Conservation (phyloP, 1,140 invertebrate genomes). For the Nephila pilipes region DNA sequence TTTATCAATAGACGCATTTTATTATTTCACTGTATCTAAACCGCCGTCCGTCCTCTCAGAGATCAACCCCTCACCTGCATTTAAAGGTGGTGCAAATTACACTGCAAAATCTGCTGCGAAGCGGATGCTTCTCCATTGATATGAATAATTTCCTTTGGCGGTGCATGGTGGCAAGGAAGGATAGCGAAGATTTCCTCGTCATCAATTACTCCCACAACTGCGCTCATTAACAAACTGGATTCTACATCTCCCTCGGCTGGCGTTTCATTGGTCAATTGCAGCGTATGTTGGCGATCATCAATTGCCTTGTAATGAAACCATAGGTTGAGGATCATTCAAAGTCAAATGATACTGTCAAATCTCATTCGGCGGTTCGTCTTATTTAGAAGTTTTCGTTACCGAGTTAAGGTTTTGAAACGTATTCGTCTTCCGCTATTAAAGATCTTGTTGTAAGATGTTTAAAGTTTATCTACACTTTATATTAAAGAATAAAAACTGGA, state of each 20-base stretch:
- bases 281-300: not conserved
- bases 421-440: too few species aligned
- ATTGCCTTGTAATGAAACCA: not conserved
- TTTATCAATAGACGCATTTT: not conserved
- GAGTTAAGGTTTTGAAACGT: too few species aligned
- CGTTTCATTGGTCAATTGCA: not conserved
- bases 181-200: constrained; percentile 29
- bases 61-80: not conserved
- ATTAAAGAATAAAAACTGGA: too few species aligned
- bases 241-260: not conserved
- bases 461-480: too few species aligned
- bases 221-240: constrained; percentile 6
- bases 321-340: too few species aligned
- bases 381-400: not conserved
- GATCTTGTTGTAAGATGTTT: too few species aligned
- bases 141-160: constrained; percentile 26
- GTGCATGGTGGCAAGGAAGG: not conserved
- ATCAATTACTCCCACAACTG: constrained; percentile 12
- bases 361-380: not conserved
- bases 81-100: not conserved
- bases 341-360: not conserved
- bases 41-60: not conserved
- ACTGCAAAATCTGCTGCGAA: not conserved
- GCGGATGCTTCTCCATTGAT: constrained; percentile 12
- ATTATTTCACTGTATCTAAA: not conserved